Base-by-base conservation (phyloP, 2,888 invertebrate species). In the Lasioglossum villosulum region DNA sequence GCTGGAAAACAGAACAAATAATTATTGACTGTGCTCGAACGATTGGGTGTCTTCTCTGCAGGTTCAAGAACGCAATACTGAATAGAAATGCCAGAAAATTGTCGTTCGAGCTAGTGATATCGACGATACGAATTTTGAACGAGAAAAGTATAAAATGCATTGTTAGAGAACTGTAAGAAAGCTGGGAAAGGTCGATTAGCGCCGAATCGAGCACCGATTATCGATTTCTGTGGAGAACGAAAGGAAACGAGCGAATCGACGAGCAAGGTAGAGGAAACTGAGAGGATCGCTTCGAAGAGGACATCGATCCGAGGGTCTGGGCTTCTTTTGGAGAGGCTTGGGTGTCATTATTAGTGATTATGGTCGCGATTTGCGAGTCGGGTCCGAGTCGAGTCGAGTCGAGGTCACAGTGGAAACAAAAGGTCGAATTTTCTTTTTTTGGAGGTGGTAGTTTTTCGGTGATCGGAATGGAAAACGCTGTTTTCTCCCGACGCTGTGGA, bases 261-360 rank as follows among this genome's bases (percentile, higher is more conserved):
- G 63, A 30, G 63, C 30, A 63, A 30, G 63, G 52, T 52, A 63
- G 63, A 30, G 63, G 63, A 30, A 16, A 30, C 5, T 19, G 66
- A 68, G 34, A 34, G 10, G 72, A 71, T 73, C 74, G 80, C 3
- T 52, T 52, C 52, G 52, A 52, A 52, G 52, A 52, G 23, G 52
- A 52, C 52, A 56, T 80, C 74, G 73, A 10, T 30, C 16, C 52
- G 30, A 75, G 23, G 52, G 52, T 52, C 52, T 52, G 52, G 52
- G 52, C 52, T 52, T 52, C 42, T 52, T 52, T 52, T 52, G 52
- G 52, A 52, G 52, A 52, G 52, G 52, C 52, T 52, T 52, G 52
- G 52, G 52, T 52, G 52, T 52, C 52, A n/a, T 52, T 52, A 52
- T 52, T n/a, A 66, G 16, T n/a, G 23, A 52, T 52, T 52, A 52